phyloP scores from a whole-genome alignment of 2,113 vertebrate species.

The Sialia sialis region DNA sequence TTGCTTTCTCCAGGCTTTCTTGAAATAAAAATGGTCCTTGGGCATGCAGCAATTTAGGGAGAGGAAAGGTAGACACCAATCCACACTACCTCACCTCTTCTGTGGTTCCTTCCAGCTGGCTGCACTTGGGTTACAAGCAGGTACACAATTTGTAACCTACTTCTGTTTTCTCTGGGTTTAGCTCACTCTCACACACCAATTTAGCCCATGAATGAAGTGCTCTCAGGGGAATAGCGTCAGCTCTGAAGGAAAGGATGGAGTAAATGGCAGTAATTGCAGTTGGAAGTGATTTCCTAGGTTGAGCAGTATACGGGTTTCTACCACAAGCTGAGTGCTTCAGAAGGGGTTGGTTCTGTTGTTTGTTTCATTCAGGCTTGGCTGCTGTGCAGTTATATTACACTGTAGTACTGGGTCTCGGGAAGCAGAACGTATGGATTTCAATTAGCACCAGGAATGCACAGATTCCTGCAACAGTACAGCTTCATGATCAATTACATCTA shows the following conservation, averaged over 20 bases:
- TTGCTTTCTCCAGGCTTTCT: background rate
- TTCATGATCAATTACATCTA: background rate
- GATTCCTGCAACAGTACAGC: background rate
- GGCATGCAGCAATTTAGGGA: background rate
- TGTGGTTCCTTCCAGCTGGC: background rate
- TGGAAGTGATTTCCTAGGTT: background rate
- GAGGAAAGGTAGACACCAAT: background rate
- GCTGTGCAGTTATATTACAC: rapidly evolving
- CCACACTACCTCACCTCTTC: background rate
- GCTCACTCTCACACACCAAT: background rate
- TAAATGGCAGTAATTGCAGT: background rate
- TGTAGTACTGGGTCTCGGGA: background rate
- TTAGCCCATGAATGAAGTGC: background rate
- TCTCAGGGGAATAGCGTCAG: background rate
- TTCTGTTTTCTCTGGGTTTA: background rate
- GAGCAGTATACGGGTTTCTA: background rate
- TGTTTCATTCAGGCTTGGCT: background rate
- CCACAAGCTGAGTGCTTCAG: background rate
- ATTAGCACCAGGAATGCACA: background rate
- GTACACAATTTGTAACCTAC: background rate
- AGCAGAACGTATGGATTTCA: background rate
- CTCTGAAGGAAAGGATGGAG: background rate
- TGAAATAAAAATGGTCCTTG: background rate
- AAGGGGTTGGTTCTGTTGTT: background rate
- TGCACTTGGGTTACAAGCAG: background rate